Evolutionary conservation across 2,113 vertebrate genomes (phyloP).

Genomic region (Erpornis zantholeuca): DNA sequence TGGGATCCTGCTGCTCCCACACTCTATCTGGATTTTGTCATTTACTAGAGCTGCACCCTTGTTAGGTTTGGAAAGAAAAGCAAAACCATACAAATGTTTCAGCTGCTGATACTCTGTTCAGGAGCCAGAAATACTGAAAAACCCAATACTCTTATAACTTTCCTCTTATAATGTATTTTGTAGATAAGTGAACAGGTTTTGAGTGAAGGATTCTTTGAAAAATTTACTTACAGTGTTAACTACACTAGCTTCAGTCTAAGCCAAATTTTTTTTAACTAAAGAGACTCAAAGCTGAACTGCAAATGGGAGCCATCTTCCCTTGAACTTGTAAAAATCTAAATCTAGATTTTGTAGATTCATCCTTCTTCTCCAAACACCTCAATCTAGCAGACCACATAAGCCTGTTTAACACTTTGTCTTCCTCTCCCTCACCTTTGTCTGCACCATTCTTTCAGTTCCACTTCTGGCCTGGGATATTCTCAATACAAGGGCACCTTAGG

Average conservation of each 20-base stretch:
- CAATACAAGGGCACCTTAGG: background rate
- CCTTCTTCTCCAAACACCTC: background rate
- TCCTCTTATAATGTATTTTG: background rate
- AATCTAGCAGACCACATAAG: background rate
- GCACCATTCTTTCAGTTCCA: background rate
- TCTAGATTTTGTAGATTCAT: background rate
- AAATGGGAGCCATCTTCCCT: background rate
- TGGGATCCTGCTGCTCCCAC: conserved; percentile 48
- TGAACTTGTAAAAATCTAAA: background rate
- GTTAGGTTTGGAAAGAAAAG: conserved; percentile 23
- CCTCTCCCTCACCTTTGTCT: background rate
- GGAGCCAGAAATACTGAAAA: background rate
- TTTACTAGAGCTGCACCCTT: background rate
- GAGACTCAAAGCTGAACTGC: background rate
- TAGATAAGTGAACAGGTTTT: background rate
- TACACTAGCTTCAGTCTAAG: background rate
- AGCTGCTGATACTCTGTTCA: background rate
- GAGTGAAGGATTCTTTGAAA: background rate
- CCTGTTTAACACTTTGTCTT: background rate
- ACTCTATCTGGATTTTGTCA: conserved; percentile 61
- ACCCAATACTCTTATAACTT: background rate
- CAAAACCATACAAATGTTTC: background rate
- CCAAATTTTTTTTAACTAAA: background rate
- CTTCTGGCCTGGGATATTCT: background rate
- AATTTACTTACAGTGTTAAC: background rate